Base-by-base conservation (phyloP, 2,888 invertebrate species). In the Invenusta paracnida region DNA sequence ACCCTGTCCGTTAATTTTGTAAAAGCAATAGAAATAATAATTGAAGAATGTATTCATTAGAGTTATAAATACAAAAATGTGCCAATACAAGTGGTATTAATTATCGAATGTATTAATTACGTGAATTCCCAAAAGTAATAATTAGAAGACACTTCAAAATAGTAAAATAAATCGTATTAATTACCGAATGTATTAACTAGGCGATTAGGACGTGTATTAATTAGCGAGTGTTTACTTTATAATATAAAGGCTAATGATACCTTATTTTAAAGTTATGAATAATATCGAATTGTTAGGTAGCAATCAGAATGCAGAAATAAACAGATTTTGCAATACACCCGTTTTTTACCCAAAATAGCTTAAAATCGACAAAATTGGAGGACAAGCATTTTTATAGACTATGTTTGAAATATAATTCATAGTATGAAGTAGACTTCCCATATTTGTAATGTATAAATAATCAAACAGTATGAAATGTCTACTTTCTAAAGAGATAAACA, bases 71-170 rank as follows among this genome's bases (percentile, higher is more conserved):
- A 23, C 73, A 73, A 73, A 73, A 73, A 73, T 23, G 73, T 73
- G 73, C 73, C 73, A 73, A 73, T 23, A 25, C 73, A 73, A 73
- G 73, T 73, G 73, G 73, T 73, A 23, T 73, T 73, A 73, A 73
- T 73, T 73, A 23, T 73, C 73, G 73, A 73, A 73, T 73, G 73
- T 73, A 73, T 23, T 73, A 73, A 73, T 73, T 73, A 73, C 27
- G 73, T 23, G 73, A 73, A 73, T 73, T 73, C 73, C 73, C 5
- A 73, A 73, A 73, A 13, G 73, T 73, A 73, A 13, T 73, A 48
- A 48, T 48, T 48, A 48, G 48, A 48, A 5, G 48, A 48, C 48
- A 48, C 5, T 48, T 48, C 17, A 11, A 48, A 5, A 48, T 48
- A 48, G 48, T 48, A 48, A 48, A 48, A 48, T 48, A 48, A 48